Evolutionary conservation across 2,888 invertebrate species (phyloP).

Genomic region (Leptogaster cylindrica): DNA sequence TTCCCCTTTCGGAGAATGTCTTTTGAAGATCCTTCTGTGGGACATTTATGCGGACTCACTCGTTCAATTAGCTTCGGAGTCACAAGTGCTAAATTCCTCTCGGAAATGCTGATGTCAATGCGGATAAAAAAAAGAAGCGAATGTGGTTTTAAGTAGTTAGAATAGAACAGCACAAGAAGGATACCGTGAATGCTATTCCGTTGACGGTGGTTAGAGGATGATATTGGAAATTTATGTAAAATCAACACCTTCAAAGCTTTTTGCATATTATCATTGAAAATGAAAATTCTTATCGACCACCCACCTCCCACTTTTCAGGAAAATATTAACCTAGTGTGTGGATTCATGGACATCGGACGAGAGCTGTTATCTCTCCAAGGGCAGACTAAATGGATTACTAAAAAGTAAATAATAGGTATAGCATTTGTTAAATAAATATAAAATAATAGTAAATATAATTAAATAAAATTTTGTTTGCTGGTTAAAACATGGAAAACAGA

Average conservation of each 20-base stretch:
- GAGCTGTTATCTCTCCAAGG: not conserved
- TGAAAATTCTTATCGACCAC: not conserved
- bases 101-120: slow-evolving; percentile 1
- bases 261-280: not conserved
- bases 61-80: slow-evolving; percentile 31
- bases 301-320: not conserved
- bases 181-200: slow-evolving; percentile 13
- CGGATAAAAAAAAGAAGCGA: not conserved
- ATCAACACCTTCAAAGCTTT: slow-evolving; percentile 22
- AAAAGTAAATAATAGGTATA: too few species aligned
- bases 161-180: too few species aligned
- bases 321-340: slow-evolving; percentile 14
- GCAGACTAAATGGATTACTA: too few species aligned
- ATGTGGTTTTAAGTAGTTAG: too few species aligned
- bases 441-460: too few species aligned
- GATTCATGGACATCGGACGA: not conserved
- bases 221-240: slow-evolving; percentile 22
- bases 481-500: too few species aligned
- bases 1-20: not conserved
- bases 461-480: too few species aligned
- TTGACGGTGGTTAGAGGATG: not conserved
- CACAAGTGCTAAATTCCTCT: slow-evolving; percentile 4
- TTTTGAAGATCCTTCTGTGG: slow-evolving; percentile 33
- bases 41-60: slow-evolving; percentile 35
- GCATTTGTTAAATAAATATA: too few species aligned